These are phyloP conservation scores for Mylabris sibirica DNA, from an alignment of 2,888 invertebrate genomes.

Conservation along the genomic window DNA sequence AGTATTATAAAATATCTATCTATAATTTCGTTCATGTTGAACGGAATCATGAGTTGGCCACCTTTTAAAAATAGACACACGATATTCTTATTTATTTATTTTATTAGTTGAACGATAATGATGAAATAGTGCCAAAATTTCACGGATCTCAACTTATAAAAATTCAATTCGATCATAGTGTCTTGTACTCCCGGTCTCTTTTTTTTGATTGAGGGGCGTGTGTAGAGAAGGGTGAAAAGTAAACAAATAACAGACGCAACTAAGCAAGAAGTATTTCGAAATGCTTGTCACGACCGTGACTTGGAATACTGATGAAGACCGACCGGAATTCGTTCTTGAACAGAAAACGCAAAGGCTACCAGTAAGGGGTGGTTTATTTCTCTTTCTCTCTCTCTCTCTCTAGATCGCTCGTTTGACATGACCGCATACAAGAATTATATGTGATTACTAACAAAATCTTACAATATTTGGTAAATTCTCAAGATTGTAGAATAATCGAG, in stretches of 20 bases:
- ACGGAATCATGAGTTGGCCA: slow-evolving; percentile 13
- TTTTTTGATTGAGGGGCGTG: slow-evolving; percentile 20
- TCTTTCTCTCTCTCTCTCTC: not conserved
- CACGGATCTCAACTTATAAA: not conserved
- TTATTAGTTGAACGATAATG: not conserved
- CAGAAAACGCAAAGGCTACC: slow-evolving; percentile 15
- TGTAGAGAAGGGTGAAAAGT: slow-evolving; percentile 13
- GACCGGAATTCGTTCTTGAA: slow-evolving; percentile 15
- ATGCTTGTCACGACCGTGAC: slow-evolving; percentile 24
- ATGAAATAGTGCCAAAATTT: slow-evolving; percentile 16
- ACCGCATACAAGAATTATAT: slow-evolving; percentile 14
- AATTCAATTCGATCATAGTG: not conserved
- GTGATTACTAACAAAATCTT: slow-evolving; percentile 7
- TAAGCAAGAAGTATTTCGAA: slow-evolving; percentile 31
- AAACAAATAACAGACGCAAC: slow-evolving; percentile 35
- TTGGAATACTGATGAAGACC: slow-evolving; percentile 31
- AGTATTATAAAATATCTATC: slow-evolving; percentile 33
- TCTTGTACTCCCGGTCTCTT: too few relatives aligned
- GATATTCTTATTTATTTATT: not conserved
- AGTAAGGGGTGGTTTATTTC: slow-evolving; percentile 13
- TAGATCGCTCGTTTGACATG: too few relatives aligned
- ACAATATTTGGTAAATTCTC: not conserved
- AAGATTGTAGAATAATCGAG: too few relatives aligned
- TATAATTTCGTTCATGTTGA: slow-evolving; percentile 38
- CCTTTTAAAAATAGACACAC: slow-evolving; percentile 30